A percentile compares a stretch with the other conserved stretches of the same genome.
Conservation (phyloP, 2,888 invertebrate genomes). For the Lottia scabra region DNA sequence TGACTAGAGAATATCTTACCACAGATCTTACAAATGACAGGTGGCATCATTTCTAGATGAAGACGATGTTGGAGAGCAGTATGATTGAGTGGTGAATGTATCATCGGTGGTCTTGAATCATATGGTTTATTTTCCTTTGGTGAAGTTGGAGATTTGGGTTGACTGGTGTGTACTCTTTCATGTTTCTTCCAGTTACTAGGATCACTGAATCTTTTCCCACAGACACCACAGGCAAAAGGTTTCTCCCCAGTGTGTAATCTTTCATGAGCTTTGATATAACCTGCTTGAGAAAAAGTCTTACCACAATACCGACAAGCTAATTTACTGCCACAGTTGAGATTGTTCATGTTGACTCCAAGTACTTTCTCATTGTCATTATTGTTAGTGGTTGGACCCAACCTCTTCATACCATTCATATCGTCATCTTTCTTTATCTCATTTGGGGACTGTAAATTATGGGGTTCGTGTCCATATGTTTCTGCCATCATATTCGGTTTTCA, state of each 20-base stretch:
- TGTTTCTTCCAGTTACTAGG: conserved; percentile 65
- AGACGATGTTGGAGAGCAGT: conserved; percentile 25
- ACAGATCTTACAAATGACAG: conserved; percentile 51
- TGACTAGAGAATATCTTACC: conserved; percentile 60
- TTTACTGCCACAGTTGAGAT: conserved; percentile 40
- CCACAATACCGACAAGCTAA: conserved; percentile 58
- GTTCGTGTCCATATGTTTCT: conserved; percentile 44
- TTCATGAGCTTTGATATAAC: conserved; percentile 60
- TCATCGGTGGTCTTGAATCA: conserved; percentile 23
- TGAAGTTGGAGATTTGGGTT: conserved; percentile 40
- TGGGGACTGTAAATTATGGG: conserved; percentile 27
- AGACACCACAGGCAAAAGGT: conserved; percentile 59
- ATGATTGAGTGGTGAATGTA: conserved; percentile 14
- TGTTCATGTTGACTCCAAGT: conserved; percentile 21
- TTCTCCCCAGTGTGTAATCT: conserved; percentile 62
- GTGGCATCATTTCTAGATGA: conserved; percentile 21
- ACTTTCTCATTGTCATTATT: conserved; percentile 19
- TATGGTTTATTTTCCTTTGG: conserved; percentile 27
- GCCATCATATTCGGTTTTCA: conserved; percentile 53
- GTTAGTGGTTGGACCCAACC: conserved; percentile 13
- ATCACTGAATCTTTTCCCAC: conserved; percentile 60
- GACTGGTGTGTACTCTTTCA: conserved; percentile 56
- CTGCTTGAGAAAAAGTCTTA: conserved; percentile 60
- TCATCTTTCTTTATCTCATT: conserved; percentile 36
- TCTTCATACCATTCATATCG: conserved; percentile 18